Percentiles rank a stretch among this genome's conserved stretches.
phyloP scores from a whole-genome alignment of 2,797 vertebrate genomes.

The Channallabes apus region DNA sequence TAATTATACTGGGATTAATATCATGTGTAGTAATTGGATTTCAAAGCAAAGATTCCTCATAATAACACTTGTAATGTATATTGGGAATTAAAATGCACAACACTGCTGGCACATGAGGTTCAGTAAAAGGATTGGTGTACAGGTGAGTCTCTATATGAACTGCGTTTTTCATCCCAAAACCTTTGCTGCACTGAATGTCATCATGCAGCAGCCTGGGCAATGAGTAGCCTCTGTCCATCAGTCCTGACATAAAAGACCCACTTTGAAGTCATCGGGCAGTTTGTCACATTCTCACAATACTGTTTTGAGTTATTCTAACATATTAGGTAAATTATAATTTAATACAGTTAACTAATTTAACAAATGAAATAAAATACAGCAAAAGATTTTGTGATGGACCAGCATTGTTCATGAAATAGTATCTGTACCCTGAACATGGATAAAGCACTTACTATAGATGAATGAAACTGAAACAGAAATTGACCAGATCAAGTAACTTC shows the following conservation, averaged over 20 bases:
- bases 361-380: not conserved
- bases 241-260: constrained; percentile 34
- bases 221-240: not conserved
- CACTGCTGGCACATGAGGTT: constrained; percentile 42
- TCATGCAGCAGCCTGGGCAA: constrained; percentile 39
- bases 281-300: not conserved
- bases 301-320: not conserved
- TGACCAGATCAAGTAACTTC: not conserved
- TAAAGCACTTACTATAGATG: not conserved
- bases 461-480: not conserved
- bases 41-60: constrained; percentile 68
- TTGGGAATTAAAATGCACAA: constrained; percentile 52
- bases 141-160: constrained; percentile 49
- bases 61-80: constrained; percentile 62
- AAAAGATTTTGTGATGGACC: not conserved
- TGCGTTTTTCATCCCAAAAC: constrained; percentile 47
- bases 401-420: not conserved
- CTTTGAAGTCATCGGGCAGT: not conserved
- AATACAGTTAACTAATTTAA: not conserved
- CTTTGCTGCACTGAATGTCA: constrained; percentile 26
- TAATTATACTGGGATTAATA: constrained; percentile 75
- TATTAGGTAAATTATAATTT: not conserved
- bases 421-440: not conserved
- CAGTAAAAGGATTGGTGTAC: constrained; percentile 41
- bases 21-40: constrained; percentile 72